Base-by-base conservation (phyloP, 23 tunicate species). In the Trididemnum miniatum region DNA sequence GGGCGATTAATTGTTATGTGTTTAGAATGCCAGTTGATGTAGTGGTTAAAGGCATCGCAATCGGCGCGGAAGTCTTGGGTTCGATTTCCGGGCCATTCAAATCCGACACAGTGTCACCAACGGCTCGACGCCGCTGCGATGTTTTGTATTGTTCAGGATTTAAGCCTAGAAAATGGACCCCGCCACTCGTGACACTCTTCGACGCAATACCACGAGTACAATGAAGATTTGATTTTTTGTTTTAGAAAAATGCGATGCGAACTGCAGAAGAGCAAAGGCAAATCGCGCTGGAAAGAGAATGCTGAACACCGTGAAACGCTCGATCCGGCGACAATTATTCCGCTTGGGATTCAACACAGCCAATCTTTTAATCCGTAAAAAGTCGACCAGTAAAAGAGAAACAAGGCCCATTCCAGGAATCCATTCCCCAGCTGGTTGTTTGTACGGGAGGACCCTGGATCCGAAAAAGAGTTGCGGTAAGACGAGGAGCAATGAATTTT, bases 201-300 rank as follows among this genome's bases (percentile, higher is more conserved):
- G n/a, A n/a, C n/a, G n/a, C n/a, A n/a, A n/a, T n/a, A n/a, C n/a
- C n/a, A n/a, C n/a, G n/a, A n/a, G n/a, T n/a, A n/a, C n/a, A n/a
- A n/a, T n/a, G n/a, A n/a, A 49, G 0, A 76, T 25, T 35, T n/a
- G 22, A 0, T 44, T 44, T 44, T 44, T 44, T 44, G 54, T 44
- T 7, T 0, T 52, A 86, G 90, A 62, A 80, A 86, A 71, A 57
- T 86, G 90, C 79, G 65, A 78, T 29, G 25, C 35, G 27, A 81
- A 87, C 31, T 81, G 91, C 57, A 36, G 75, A 15, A 66, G 59
- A 5, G 51, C 51, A 35, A 72, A 29, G 59, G 20, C 24, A 2
- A 54, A 15, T n/a, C 15, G 52, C 32, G 3, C 2, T 20, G 87
- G 80, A 24, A 72, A 73, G 32, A 66, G 32, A 59, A 23, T 49